These are phyloP conservation scores for Brachionus rotundiformis DNA, from an alignment of 1,140 invertebrate species.

Conservation along the genomic window DNA sequence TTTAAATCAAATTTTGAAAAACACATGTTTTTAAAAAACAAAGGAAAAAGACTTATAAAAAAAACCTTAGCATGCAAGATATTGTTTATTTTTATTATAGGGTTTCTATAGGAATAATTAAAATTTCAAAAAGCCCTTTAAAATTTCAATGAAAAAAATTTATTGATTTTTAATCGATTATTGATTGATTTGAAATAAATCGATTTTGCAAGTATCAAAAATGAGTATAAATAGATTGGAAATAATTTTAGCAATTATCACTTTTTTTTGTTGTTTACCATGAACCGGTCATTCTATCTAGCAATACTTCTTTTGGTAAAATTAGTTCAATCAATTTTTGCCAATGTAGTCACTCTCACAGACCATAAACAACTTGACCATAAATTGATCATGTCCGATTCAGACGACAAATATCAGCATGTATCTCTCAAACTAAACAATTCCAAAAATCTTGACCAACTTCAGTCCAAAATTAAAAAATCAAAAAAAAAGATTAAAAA, in stretches of 20 bases:
- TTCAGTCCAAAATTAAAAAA: neutral
- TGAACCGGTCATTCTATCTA: neutral
- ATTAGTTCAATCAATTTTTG: neutral
- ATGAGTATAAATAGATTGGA: neutral
- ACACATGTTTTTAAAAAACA: slow-evolving; percentile 7
- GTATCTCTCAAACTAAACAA: neutral
- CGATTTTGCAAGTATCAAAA: neutral
- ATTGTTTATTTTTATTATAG: neutral
- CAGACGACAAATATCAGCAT: neutral
- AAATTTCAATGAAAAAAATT: slow-evolving; percentile 17
- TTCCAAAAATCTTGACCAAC: neutral
- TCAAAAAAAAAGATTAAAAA: neutral
- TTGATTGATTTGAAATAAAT: slow-evolving; percentile 13
- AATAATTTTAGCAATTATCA: neutral
- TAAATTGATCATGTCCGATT: neutral
- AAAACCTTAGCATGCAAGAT: neutral
- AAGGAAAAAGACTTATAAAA: neutral
- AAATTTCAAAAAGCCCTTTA: neutral
- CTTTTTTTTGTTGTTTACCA: neutral
- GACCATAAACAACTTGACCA: neutral
- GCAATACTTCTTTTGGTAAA: neutral
- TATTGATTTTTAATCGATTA: slow-evolving; percentile 3
- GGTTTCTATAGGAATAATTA: slow-evolving; percentile 11
- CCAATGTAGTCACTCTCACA: neutral
- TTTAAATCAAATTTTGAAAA: neutral